These are phyloP conservation scores for Gymnoscopelus braueri DNA, from an alignment of 2,797 vertebrate genomes.

Conservation along the genomic window DNA sequence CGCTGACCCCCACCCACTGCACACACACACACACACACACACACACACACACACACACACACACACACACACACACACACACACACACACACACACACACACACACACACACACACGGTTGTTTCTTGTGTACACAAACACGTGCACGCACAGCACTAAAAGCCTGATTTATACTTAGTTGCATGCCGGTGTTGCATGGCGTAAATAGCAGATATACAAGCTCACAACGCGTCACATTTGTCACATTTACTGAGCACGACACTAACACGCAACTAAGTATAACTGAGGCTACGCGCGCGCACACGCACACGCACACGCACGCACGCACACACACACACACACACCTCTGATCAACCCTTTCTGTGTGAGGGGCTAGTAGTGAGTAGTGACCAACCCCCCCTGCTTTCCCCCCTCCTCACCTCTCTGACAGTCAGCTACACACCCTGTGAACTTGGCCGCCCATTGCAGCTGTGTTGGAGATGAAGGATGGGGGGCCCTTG, in stretches of 20 bases:
- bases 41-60: constrained; percentile 67
- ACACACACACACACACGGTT: not conserved
- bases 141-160: not conserved
- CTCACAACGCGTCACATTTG: too few relatives aligned
- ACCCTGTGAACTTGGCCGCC: constrained; percentile 80
- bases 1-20: constrained; percentile 41
- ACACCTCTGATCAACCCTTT: constrained; percentile 51
- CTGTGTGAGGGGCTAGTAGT: constrained; percentile 44
- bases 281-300: too few relatives aligned
- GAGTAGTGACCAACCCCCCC: constrained; percentile 62
- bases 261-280: too few relatives aligned
- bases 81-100: not conserved
- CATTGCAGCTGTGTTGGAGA: constrained; percentile 78
- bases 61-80: constrained; percentile 26
- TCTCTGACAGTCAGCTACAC: constrained; percentile 69
- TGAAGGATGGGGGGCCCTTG: constrained; percentile 77
- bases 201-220: too few relatives aligned
- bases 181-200: too few relatives aligned
- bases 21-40: constrained; percentile 33
- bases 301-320: not conserved
- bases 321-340: constrained; percentile 4
- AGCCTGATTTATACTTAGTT: too few relatives aligned
- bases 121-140: not conserved
- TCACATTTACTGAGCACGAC: too few relatives aligned
- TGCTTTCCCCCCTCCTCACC: constrained; percentile 52